Evolutionary conservation across 2,888 invertebrate species (phyloP).

Genomic region (Brachyptera risi): DNA sequence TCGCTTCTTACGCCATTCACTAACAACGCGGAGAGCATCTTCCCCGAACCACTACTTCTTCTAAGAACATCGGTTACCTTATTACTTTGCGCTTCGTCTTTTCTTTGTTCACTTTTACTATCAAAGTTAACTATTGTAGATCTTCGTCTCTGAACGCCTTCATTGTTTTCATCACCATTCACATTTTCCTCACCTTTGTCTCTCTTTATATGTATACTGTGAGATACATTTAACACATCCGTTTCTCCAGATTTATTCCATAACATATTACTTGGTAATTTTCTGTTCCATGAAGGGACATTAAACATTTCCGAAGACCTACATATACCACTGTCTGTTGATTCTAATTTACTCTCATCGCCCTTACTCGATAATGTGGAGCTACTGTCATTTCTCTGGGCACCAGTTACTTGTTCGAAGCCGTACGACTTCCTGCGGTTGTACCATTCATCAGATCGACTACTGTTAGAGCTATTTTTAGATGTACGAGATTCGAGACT

Average conservation of each 20-base stretch:
- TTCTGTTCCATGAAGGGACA: constrained; percentile 39
- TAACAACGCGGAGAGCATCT: neutral
- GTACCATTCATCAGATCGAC: constrained; percentile 63
- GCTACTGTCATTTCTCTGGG: constrained; percentile 26
- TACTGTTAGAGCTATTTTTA: constrained; percentile 45
- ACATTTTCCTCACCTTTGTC: neutral
- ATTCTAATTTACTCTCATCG: constrained; percentile 25
- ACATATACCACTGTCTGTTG: constrained; percentile 72
- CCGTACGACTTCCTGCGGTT: constrained; percentile 73
- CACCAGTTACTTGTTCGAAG: constrained; percentile 55
- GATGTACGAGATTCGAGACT: constrained; percentile 48
- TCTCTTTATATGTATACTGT: neutral
- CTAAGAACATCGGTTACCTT: neutral
- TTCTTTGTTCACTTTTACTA: neutral
- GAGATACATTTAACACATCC: neutral
- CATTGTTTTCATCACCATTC: neutral
- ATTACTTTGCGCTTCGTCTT: neutral
- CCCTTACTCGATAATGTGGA: constrained; percentile 7
- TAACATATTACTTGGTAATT: neutral
- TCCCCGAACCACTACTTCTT: neutral
- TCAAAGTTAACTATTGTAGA: constrained; percentile 3
- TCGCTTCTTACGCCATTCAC: neutral
- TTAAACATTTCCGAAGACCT: constrained; percentile 64
- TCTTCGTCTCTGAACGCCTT: neutral
- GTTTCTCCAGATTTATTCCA: neutral